These are phyloP conservation scores for Meriones unguiculatus DNA, from an alignment of 2,113 vertebrate genomes.

Conservation along the genomic window DNA sequence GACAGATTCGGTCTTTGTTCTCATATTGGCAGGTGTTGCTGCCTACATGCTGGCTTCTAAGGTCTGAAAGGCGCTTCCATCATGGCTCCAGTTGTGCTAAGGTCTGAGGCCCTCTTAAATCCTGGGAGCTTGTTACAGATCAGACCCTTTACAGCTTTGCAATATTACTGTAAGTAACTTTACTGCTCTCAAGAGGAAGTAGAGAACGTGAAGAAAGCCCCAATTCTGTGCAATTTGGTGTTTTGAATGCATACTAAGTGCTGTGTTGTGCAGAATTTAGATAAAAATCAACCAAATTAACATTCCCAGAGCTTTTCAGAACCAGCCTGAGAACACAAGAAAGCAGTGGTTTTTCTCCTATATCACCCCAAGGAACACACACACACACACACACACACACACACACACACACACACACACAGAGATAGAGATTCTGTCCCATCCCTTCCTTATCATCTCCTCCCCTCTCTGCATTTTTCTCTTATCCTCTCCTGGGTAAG, in stretches of 20 bases:
- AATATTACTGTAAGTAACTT: background rate
- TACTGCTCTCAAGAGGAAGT: background rate
- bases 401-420: background rate
- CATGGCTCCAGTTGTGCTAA: background rate
- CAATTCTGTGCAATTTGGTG: background rate
- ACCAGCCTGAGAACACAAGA: constrained; percentile 11
- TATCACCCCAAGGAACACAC: background rate
- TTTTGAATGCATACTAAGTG: background rate
- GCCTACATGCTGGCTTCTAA: no score
- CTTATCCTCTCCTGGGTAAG: background rate
- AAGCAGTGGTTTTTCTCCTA: background rate
- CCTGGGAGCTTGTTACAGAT: background rate
- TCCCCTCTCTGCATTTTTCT: background rate
- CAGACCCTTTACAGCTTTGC: background rate
- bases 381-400: background rate
- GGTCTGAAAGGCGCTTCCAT: background rate
- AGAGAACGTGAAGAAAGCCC: background rate
- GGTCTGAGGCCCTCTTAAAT: background rate
- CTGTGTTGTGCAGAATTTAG: constrained; percentile 24
- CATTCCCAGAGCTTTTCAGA: constrained; percentile 56
- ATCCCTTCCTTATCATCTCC: no score
- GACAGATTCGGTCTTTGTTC: no score
- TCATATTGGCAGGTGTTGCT: no score
- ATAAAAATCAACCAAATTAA: constrained; percentile 35
- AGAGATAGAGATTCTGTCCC: background rate